phyloP scores from a whole-genome alignment of 2,888 invertebrate species.

The Esperia sulphurella region DNA sequence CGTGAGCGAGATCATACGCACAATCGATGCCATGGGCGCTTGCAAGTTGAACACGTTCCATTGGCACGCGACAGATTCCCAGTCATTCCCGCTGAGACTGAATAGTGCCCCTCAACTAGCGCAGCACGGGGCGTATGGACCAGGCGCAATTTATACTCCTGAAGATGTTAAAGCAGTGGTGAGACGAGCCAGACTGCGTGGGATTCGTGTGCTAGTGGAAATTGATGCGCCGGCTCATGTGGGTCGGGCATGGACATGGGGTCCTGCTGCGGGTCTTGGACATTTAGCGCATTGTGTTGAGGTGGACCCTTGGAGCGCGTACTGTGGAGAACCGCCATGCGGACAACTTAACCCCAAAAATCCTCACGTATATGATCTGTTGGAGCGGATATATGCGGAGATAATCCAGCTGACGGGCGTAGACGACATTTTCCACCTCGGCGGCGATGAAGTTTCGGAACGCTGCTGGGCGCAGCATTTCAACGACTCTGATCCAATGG shows the following conservation, averaged over 20 bases:
- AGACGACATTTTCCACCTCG: conserved; percentile 89
- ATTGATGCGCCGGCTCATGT: conserved; percentile 95
- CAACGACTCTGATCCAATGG: conserved; percentile 87
- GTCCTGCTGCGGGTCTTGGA: conserved; percentile 85
- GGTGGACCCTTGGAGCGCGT: conserved; percentile 88
- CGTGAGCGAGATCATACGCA: conserved; percentile 83
- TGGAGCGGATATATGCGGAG: conserved; percentile 87
- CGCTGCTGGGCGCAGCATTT: conserved; percentile 88
- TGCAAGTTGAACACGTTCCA: conserved; percentile 95
- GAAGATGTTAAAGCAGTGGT: conserved; percentile 86
- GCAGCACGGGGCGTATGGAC: conserved; percentile 91
- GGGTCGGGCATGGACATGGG: conserved; percentile 93
- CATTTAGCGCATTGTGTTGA: conserved; percentile 90
- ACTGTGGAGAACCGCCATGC: conserved; percentile 92
- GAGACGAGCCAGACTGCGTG: conserved; percentile 87
- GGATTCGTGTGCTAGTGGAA: conserved; percentile 92
- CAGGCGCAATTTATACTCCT: conserved; percentile 85
- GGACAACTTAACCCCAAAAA: conserved; percentile 92
- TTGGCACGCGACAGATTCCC: conserved; percentile 95
- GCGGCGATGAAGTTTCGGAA: conserved; percentile 90
- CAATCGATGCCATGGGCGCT: conserved; percentile 92
- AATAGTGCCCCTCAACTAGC: conserved; percentile 87
- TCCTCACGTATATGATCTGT: conserved; percentile 85
- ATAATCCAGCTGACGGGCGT: conserved; percentile 86
- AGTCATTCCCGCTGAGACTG: conserved; percentile 93